Evolutionary conservation across 64 coral and sea anemone genomes (phyloP), one percentile per base, ranked within the genome.

Genomic region (Astreopora myriophthalma): DNA sequence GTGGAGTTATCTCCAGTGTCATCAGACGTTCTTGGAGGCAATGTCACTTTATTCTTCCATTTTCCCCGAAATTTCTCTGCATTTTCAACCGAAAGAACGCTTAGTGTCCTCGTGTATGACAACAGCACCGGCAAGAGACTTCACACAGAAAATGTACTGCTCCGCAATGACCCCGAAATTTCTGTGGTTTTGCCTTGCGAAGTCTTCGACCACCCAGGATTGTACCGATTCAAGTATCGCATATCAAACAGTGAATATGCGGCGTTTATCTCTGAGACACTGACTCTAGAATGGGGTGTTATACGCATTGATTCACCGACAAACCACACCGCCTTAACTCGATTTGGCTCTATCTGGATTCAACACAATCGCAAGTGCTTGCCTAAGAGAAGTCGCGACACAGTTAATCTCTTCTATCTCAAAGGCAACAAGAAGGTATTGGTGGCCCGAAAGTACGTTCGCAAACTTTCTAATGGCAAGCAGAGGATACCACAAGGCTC

Each of bases 321-420:
- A 40, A 91, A 91, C 44, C 95, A 96, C 74, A 96, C 95, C 40
- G 90, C 91, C 14, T 58, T 96, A 69, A 96, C 95, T 34, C 74
- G 40, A 35, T 89, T 96, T 61, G 73, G 81, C 10, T 93, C 85
- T 3, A 91, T 96, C 71, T 90, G 92, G 92, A 93, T 96, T 52
- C 76, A 85, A n/a, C 95, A 96, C 44, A 25, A 94, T 48, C 86
- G 95, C 12, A 79, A 76, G 36, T 96, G 95, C 67, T 61, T 93
- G 46, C 91, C 95, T 4, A 86, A 77, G 57, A 71, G 64, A 34
- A 81, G 86, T 26, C 80, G 95, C 32, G 95, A 96, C 26, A 63
- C 76, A 83, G 27, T 96, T 16, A 90, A 90, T 69, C 74, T 96
- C 5, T 94, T 81, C 64, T 96, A 93, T 30, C 31, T 70, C 39